These are phyloP conservation scores for Microplitis mediator DNA, from an alignment of 1,140 invertebrate species.

Conservation along the genomic window DNA sequence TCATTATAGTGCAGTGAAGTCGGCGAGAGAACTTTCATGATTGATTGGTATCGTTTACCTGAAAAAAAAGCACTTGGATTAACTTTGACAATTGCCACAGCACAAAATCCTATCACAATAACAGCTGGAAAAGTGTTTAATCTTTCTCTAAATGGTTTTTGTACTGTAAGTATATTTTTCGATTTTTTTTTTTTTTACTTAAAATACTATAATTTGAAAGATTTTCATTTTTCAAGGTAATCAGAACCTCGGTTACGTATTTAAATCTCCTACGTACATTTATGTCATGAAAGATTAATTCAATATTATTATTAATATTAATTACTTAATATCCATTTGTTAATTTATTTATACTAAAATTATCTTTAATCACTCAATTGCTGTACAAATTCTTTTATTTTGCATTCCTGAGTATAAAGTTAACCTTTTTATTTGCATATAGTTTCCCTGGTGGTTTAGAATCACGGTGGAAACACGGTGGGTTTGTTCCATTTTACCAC, in stretches of 20 bases:
- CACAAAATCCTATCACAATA: slow-evolving; percentile 39
- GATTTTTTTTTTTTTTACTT: slow-evolving; percentile 3
- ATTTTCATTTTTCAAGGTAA: background rate
- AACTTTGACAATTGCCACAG: slow-evolving; percentile 33
- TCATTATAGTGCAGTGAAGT: slow-evolving; percentile 24
- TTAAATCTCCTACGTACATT: slow-evolving; percentile 7
- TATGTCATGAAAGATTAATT: background rate
- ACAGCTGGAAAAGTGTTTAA: slow-evolving; percentile 45
- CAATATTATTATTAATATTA: background rate
- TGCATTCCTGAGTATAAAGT: too few species aligned
- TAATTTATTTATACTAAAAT: too few species aligned
- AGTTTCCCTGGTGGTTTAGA: too few species aligned
- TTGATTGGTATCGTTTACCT: slow-evolving; percentile 44
- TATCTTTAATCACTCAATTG: too few species aligned
- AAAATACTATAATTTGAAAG: background rate
- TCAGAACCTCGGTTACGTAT: background rate
- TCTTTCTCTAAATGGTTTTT: slow-evolving; percentile 42
- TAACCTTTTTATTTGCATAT: too few species aligned
- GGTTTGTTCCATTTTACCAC: too few species aligned
- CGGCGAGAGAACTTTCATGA: slow-evolving; percentile 34
- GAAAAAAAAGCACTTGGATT: slow-evolving; percentile 33
- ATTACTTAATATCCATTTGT: too few species aligned
- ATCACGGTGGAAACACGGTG: too few species aligned
- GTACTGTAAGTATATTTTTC: slow-evolving; percentile 37
- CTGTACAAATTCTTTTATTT: too few species aligned